Evolutionary conservation across 2,113 vertebrate species (phyloP), one percentile per base, ranked within the genome.

Genomic region (Zootoca vivipara): DNA sequence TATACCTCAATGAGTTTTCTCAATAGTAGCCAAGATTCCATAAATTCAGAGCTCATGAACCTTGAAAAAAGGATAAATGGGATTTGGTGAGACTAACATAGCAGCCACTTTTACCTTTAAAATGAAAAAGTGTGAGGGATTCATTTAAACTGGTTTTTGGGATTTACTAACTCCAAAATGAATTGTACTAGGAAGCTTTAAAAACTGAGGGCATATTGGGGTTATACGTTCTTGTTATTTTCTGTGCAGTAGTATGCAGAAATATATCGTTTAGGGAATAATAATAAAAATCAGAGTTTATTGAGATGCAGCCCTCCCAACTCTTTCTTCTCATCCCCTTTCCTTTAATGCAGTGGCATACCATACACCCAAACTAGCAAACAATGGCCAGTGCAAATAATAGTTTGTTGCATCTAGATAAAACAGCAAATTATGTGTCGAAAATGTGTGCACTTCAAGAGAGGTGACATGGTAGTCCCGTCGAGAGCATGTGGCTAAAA

Each of bases 1-100:
- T 90, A 91, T 87, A 94, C 81, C 64, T 95, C 87, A 89, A 87
- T 92, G 90, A 72, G 38, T 95, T 96, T 96, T 94, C 93, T 96
- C 93, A 96, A 93, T 93, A 91, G 94, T 90, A 86, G 70, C 91
- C 78, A 62, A 75, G 89, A 62, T 91, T 88, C 90, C 92, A 92
- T 94, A 93, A 95, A 95, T 93, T 22, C 92, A 94, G 93, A 90
- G 80, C 91, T 91, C 94, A 83, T 94, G 93, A 96, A 94, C 85
- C 82, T 93, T 90, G 89, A 9, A 90, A 94, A 93, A 90, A 90
- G 88, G 9, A 40, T 62, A 64, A 64, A 85, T 75, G 77, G 73
- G 15, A 78, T 86, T 86, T 40, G 78, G 40, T 86, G 58, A 38
- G 28, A 30, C 5, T 16, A 64, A 74, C 38, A 40, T 75, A 67